phyloP scores from a whole-genome alignment of 2,888 invertebrate species.

The Cheilosia urbana region DNA sequence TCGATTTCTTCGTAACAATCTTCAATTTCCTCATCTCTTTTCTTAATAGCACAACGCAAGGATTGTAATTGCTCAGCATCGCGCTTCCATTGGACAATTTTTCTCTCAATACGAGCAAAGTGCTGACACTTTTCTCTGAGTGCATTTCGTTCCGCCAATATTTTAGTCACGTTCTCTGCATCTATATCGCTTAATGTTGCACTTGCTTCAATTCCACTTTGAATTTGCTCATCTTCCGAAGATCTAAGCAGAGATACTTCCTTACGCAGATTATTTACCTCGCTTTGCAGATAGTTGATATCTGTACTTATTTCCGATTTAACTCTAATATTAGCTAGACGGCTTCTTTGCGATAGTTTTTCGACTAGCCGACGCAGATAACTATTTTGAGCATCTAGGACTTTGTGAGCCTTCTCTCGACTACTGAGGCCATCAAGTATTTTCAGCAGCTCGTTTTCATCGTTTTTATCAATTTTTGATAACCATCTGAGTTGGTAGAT shows the following conservation, averaged over 20 bases:
- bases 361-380: constrained; percentile 79
- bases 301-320: constrained; percentile 79
- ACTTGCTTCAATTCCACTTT: constrained; percentile 33
- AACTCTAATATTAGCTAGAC: constrained; percentile 73
- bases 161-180: constrained; percentile 77
- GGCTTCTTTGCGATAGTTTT: constrained; percentile 77
- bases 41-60: constrained; percentile 22
- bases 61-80: constrained; percentile 79
- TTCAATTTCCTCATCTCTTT: constrained; percentile 71
- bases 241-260: constrained; percentile 78
- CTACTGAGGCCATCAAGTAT: constrained; percentile 74
- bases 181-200: constrained; percentile 72
- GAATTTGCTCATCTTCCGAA: constrained; percentile 77
- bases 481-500: constrained; percentile 77
- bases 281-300: constrained; percentile 79
- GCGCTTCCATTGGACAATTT: constrained; percentile 70
- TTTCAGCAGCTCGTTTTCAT: constrained; percentile 78
- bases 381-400: constrained; percentile 79
- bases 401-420: constrained; percentile 79
- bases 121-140: constrained; percentile 44
- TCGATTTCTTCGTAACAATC: constrained; percentile 73
- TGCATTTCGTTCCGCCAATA: constrained; percentile 78
- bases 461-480: constrained; percentile 78
- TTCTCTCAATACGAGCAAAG: constrained; percentile 38
- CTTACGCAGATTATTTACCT: constrained; percentile 78